These are phyloP conservation scores for Stenodera caucasica DNA, from an alignment of 2,888 invertebrate genomes.

Conservation along the genomic window DNA sequence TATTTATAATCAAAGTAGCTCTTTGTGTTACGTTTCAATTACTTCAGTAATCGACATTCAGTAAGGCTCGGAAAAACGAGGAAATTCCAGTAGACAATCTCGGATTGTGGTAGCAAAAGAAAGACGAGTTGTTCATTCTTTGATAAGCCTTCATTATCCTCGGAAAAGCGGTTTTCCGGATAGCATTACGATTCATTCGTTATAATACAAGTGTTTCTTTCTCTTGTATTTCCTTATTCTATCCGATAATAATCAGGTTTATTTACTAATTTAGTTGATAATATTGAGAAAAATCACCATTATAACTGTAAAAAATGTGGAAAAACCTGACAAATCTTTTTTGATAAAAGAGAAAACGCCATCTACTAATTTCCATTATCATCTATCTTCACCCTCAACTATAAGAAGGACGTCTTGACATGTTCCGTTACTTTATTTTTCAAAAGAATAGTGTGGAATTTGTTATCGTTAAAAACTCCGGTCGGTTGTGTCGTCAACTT, in stretches of 20 bases:
- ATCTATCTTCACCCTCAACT: constrained; percentile 47
- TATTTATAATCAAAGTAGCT: background rate
- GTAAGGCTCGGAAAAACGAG: too few relatives aligned
- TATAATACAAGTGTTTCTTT: constrained; percentile 23
- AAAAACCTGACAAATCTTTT: constrained; percentile 46
- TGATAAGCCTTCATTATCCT: constrained; percentile 30
- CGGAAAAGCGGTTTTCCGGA: constrained; percentile 28
- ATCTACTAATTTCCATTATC: constrained; percentile 54
- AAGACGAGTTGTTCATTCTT: constrained; percentile 27
- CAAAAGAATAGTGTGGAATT: constrained; percentile 40
- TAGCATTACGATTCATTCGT: constrained; percentile 27
- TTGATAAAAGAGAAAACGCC: constrained; percentile 43
- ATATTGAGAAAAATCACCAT: constrained; percentile 33
- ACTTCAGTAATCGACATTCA: constrained; percentile 38
- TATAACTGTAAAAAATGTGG: constrained; percentile 37
- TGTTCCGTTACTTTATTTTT: constrained; percentile 43
- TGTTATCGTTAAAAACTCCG: constrained; percentile 39
- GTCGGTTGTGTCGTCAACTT: constrained; percentile 17
- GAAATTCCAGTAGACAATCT: constrained; percentile 34
- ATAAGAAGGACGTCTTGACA: constrained; percentile 43
- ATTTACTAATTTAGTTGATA: constrained; percentile 2
- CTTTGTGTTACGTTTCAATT: constrained; percentile 28
- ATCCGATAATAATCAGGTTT: constrained; percentile 18
- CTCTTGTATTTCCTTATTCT: constrained; percentile 11
- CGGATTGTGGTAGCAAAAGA: constrained; percentile 29